Conservation (phyloP, 2,113 vertebrate species). For the Eurystomus gularis region DNA sequence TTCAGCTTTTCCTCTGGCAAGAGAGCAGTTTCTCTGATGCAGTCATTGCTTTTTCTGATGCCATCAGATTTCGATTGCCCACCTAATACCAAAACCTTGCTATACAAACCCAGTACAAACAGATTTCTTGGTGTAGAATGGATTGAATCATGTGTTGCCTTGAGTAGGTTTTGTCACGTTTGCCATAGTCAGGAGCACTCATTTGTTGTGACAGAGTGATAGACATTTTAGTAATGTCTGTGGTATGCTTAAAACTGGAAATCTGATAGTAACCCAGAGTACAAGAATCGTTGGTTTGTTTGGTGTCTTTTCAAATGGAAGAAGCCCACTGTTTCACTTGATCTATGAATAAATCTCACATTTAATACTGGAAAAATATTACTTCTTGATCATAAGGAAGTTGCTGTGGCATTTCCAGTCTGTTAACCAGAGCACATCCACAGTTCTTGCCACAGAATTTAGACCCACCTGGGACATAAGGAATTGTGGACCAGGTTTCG, state of each 20-base stretch:
- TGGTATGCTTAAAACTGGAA: neutral
- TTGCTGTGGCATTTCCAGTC: neutral
- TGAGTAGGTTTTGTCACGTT: neutral
- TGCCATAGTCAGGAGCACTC: neutral
- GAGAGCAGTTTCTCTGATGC: neutral
- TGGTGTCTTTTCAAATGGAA: neutral
- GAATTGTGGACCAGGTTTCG: neutral
- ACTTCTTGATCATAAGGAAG: neutral
- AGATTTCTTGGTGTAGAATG: neutral
- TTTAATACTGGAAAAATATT: neutral
- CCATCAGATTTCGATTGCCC: neutral
- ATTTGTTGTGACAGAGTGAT: neutral
- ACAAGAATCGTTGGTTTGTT: neutral
- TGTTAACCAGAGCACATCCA: neutral
- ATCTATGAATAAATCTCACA: neutral
- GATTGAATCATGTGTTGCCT: neutral
- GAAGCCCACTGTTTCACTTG: neutral
- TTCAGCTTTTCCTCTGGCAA: neutral
- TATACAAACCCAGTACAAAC: neutral
- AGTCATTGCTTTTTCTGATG: neutral
- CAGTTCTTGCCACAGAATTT: neutral
- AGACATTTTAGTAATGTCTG: neutral
- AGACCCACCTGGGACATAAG: neutral
- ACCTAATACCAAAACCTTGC: neutral
- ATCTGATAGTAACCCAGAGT: neutral